Evolutionary conservation across 2,888 invertebrate species (phyloP).

Genomic region (Strigamia transsilvanica): DNA sequence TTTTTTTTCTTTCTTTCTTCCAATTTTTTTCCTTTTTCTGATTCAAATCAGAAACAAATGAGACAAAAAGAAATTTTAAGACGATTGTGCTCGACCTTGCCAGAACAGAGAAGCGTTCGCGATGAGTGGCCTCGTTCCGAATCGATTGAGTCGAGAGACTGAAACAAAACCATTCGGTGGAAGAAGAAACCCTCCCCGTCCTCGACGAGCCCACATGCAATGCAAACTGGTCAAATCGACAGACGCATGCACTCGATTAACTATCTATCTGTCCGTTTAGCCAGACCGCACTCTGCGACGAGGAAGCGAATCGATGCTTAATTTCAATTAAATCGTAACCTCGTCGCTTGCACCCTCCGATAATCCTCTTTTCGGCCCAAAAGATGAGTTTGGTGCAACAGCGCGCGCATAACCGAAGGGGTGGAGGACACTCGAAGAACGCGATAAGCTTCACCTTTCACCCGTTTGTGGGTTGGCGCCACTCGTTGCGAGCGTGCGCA

Average conservation of each 20-base stretch:
- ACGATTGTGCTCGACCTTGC: background rate
- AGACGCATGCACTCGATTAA: conserved; percentile 8
- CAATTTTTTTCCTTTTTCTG: background rate
- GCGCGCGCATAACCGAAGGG: conserved; percentile 4
- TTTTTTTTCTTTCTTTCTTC: no score
- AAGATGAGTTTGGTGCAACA: background rate
- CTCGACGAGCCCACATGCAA: conserved; percentile 8
- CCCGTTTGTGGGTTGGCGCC: conserved; percentile 7
- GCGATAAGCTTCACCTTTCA: conserved; percentile 39
- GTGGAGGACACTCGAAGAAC: background rate
- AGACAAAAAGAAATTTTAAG: background rate
- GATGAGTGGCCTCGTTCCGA: conserved; percentile 11
- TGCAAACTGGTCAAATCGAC: background rate
- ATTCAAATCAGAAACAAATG: background rate
- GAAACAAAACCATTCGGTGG: conserved; percentile 24
- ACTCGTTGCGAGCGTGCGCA: conserved; percentile 34
- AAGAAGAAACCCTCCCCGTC: background rate
- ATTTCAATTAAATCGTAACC: conserved; percentile 43
- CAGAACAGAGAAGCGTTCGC: background rate
- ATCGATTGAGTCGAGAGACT: conserved; percentile 20
- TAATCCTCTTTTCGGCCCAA: background rate
- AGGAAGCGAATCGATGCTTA: background rate
- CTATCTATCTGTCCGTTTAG: background rate
- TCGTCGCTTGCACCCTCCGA: background rate
- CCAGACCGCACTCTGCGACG: no score